Conservation (phyloP, 2,888 invertebrate genomes). For the Brenthis hecate region DNA sequence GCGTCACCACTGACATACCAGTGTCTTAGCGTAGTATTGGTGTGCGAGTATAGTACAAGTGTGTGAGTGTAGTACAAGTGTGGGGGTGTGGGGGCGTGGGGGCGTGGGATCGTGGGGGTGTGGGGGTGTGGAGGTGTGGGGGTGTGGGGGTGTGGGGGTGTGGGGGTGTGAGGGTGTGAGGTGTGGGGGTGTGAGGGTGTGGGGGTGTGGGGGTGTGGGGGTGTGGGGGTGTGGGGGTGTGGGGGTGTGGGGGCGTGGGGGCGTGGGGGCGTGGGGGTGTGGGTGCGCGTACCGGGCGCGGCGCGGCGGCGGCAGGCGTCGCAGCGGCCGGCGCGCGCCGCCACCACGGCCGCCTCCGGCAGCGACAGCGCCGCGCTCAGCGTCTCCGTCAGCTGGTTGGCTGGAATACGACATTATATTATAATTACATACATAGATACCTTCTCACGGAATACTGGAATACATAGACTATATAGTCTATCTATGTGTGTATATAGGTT, state of each 20-base stretch:
- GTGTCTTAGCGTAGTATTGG: too few species aligned
- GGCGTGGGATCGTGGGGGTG: background rate
- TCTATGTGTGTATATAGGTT: too few species aligned
- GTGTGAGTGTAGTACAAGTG: too few species aligned
- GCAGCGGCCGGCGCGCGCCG: conserved; percentile 57
- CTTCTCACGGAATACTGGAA: too few species aligned
- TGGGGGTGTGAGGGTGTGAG: too few species aligned
- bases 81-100: background rate
- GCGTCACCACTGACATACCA: too few species aligned
- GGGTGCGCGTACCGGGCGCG: conserved; percentile 1
- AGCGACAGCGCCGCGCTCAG: conserved; percentile 58
- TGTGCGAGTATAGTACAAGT: too few species aligned
- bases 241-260: background rate
- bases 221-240: background rate
- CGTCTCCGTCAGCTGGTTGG: conserved; percentile 61
- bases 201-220: background rate
- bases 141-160: background rate
- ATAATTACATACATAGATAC: too few species aligned
- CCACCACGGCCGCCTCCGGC: conserved; percentile 54
- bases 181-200: background rate
- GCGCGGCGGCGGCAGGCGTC: conserved; percentile 38
- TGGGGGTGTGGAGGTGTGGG: background rate
- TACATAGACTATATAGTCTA: too few species aligned
- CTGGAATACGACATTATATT: conserved; percentile 49
- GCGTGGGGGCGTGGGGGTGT: background rate